Conservation (phyloP, 2,797 vertebrate species). For the Gephyroberyx darwinii region DNA sequence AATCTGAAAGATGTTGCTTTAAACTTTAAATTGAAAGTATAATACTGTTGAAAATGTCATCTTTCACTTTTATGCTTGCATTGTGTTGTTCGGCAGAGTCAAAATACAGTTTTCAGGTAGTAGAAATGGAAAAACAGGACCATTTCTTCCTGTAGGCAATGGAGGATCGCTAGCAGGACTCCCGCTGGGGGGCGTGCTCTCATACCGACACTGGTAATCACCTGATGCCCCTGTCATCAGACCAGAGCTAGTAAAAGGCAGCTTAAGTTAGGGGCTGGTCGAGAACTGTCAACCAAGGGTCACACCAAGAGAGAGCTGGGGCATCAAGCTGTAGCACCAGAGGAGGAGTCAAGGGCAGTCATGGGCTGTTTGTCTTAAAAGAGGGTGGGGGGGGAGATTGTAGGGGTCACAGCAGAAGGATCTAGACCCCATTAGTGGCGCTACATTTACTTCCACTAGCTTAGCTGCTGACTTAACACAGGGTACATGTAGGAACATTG, state of each 20-base stretch:
- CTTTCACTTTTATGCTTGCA: slow-evolving; percentile 17
- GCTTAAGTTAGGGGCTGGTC: slow-evolving; percentile 63
- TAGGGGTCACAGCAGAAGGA: slow-evolving; percentile 71
- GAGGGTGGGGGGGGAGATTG: slow-evolving; percentile 38
- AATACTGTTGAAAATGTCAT: slow-evolving; percentile 21
- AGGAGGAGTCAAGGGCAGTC: slow-evolving; percentile 76
- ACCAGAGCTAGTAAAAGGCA: slow-evolving; percentile 70
- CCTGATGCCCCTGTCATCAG: slow-evolving; percentile 78
- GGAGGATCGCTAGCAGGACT: slow-evolving; percentile 60
- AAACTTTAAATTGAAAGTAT: slow-evolving; percentile 6
- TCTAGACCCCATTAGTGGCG: slow-evolving; percentile 74
- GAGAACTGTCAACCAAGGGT: slow-evolving; percentile 76
- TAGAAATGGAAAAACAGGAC: slow-evolving; percentile 23
- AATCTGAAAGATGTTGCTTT: background rate
- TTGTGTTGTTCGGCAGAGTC: slow-evolving; percentile 14
- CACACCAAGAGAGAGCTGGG: slow-evolving; percentile 63
- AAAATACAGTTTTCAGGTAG: slow-evolving; percentile 29
- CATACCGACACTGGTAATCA: slow-evolving; percentile 64
- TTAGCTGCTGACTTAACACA: slow-evolving; percentile 63
- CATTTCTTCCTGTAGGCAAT: slow-evolving; percentile 50
- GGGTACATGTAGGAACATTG: slow-evolving; percentile 1
- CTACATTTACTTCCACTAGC: slow-evolving; percentile 74
- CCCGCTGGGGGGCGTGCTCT: slow-evolving; percentile 63
- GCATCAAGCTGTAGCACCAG: slow-evolving; percentile 59
- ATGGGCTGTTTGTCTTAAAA: slow-evolving; percentile 70